phyloP scores from a whole-genome alignment of 2,113 vertebrate genomes.

The Upupa epops region DNA sequence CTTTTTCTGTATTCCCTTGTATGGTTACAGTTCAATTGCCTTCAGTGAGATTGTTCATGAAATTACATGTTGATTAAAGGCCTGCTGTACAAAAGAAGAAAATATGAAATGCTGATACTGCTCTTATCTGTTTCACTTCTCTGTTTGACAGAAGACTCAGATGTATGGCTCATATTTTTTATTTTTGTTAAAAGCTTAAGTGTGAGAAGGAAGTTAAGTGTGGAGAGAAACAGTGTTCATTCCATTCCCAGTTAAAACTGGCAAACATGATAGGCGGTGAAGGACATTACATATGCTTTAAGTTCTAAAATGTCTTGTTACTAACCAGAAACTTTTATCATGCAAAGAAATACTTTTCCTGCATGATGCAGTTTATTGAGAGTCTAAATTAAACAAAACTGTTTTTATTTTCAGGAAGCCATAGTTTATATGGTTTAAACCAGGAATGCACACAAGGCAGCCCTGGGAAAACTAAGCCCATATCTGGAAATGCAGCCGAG shows the following conservation, averaged over 20 bases:
- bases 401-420: slow-evolving; percentile 60
- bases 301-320: neutral
- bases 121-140: neutral
- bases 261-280: neutral
- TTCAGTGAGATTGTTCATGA: neutral
- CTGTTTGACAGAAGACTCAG: neutral
- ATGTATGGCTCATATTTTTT: neutral
- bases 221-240: neutral
- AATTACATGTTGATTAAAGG: neutral
- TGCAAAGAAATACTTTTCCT: slow-evolving; percentile 20
- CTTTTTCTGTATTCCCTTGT: neutral
- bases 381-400: slow-evolving; percentile 49
- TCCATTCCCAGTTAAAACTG: neutral
- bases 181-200: neutral
- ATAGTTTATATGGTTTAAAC: slow-evolving; percentile 39
- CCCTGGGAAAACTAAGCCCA: slow-evolving; percentile 12
- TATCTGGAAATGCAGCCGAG: slow-evolving; percentile 38
- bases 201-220: neutral
- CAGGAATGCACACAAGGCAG: slow-evolving; percentile 11
- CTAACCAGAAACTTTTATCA: slow-evolving; percentile 24
- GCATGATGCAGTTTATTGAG: neutral
- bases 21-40: neutral
- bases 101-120: neutral
- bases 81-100: neutral
- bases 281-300: neutral